Conservation (phyloP, 2,113 vertebrate species). For the Leucopsar rothschildi region DNA sequence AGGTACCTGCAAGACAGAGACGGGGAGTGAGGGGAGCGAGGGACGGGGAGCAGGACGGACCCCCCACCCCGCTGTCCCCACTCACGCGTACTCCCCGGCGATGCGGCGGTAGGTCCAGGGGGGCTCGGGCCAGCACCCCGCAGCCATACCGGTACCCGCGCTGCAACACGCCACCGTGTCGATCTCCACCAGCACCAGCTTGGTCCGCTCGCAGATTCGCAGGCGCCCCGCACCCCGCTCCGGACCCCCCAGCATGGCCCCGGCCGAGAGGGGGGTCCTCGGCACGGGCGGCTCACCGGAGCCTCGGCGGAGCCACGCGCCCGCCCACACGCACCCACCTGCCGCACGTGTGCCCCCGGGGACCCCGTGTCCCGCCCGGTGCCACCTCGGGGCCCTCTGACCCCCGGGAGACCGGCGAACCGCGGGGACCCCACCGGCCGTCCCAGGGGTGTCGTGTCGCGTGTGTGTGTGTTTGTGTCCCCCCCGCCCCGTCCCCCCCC, state of each 20-base stretch:
- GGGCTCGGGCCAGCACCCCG: not conserved
- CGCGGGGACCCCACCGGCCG: not conserved
- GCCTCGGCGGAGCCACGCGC: not conserved
- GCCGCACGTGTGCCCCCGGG: not conserved
- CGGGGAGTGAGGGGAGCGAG: not conserved
- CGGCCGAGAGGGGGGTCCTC: not conserved
- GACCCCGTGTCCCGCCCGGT: not conserved
- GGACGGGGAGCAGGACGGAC: not conserved
- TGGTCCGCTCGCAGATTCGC: slow-evolving; percentile 16
- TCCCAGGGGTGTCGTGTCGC: not conserved
- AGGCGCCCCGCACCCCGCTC: not conserved
- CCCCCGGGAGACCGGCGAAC: not conserved
- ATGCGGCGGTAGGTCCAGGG: slow-evolving; percentile 38
- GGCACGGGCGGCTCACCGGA: not conserved
- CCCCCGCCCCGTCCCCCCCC: not conserved
- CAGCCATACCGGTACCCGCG: not conserved
- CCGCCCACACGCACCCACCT: not conserved
- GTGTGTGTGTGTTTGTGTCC: not conserved
- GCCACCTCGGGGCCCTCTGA: not conserved
- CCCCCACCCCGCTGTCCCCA: not conserved
- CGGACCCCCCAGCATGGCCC: slow-evolving; percentile 9
- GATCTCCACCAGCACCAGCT: slow-evolving; percentile 42
- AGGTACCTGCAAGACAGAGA: slow-evolving; percentile 25
- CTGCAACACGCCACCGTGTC: slow-evolving; percentile 50
- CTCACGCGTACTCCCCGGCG: slow-evolving; percentile 51